Base-by-base conservation (phyloP, 2,888 invertebrate genomes). In the Apotomis capreana region DNA sequence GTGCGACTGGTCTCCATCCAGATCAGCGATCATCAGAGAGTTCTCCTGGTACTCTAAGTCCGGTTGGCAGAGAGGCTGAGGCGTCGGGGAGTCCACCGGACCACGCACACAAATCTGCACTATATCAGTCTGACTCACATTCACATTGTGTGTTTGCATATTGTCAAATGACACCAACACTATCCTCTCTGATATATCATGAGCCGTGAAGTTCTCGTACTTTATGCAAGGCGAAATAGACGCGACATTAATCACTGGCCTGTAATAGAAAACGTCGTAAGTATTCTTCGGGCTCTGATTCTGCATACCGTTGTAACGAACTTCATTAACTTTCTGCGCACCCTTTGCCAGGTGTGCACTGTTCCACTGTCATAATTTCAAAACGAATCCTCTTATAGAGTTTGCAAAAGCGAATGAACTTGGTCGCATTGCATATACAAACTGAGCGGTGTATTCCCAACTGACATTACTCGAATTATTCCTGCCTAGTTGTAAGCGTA, bases 311-410 rank as follows among this genome's bases (percentile, higher is more conserved):
- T 91, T 92, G 78, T 93, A 92, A 76, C 79, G 83, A 68, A 92
- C 85, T 81, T 91, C 90, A 67, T 91, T 84, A 74, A 90, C 84
- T 84, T 90, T 92, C 15, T 84, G 91, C 88, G 92, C 91, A 89
- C 92, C 91, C 84, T 90, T 89, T 49, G 91, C 90, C 37, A 89
- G 80, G 86, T 91, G 92, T 86, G 91, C 93, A 84, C 92, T 93
- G 75, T 94, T 94, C 96, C 96, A 97, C 81, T 96, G 95, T 97
- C 97, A 97, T 87, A 97, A 95, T 91, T 97, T 97, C 78, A 97
- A 89, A 15, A 96, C 96, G 87, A 97, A 97, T 0, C 97, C 97
- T 65, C 95, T 94, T 75, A 96, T 94, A 62, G 94, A 90, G 75
- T 94, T 93, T 76, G 94, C 91, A 78, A 95, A 95, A 3, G 94